Percentiles rank a stretch among this genome's conserved stretches.
phyloP scores from a whole-genome alignment of 2,888 invertebrate species.

The Seira sanloemensis region DNA sequence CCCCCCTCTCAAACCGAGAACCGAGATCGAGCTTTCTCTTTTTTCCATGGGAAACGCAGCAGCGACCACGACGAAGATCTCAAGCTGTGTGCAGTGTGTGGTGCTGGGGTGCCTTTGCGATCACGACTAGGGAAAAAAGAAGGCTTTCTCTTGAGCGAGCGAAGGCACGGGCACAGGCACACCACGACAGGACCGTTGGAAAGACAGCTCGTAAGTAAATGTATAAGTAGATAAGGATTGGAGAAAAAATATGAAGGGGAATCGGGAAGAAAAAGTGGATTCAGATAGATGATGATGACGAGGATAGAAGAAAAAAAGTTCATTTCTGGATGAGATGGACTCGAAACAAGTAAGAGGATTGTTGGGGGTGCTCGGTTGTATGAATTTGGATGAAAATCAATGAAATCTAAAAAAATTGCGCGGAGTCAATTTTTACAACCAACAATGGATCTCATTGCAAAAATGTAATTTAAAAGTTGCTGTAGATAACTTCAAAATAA shows the following conservation, averaged over 20 bases:
- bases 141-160: not conserved
- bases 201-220: not conserved
- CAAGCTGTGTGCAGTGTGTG: not conserved
- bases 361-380: no score
- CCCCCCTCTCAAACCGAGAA: not conserved
- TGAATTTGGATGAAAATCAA: no score
- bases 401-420: no score
- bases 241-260: not conserved
- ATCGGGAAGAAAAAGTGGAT: not conserved
- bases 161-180: no score
- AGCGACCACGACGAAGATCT: no score
- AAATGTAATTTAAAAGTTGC: no score
- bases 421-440: no score
- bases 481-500: no score
- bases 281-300: not conserved
- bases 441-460: no score
- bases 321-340: not conserved
- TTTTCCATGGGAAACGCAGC: not conserved
- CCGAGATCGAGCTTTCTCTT: not conserved
- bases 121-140: not conserved
- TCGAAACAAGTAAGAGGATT: no score
- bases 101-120: not conserved
- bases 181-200: not conserved
- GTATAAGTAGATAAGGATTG: no score
- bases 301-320: not conserved